Evolutionary conservation across 2,797 vertebrate genomes (phyloP).

Genomic region (Ctenosaura bakeri): DNA sequence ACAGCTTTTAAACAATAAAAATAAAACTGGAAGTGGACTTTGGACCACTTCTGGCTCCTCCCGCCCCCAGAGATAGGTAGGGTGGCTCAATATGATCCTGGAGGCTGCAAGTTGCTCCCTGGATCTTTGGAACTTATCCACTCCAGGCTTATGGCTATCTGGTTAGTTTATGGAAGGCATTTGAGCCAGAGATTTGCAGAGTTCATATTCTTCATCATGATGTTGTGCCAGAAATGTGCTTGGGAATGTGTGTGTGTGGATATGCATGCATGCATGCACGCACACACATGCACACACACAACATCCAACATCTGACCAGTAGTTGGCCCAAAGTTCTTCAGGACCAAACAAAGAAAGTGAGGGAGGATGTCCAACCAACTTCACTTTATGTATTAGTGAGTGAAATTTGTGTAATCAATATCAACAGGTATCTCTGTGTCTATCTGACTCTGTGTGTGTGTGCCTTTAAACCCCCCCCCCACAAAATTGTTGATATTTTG

Average conservation of each 20-base stretch:
- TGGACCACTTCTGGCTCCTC: too few relatives aligned
- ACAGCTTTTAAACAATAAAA: too few relatives aligned
- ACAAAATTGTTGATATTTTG: conserved; percentile 5
- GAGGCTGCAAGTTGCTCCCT: too few relatives aligned
- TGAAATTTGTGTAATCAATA: not conserved
- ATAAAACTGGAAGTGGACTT: too few relatives aligned
- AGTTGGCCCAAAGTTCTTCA: not conserved
- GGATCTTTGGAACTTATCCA: too few relatives aligned
- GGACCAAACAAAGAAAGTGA: not conserved
- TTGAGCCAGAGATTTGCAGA: not conserved
- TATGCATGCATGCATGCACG: too few relatives aligned
- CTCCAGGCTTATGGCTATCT: too few relatives aligned
- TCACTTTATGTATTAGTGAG: not conserved
- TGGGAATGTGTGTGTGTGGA: not conserved
- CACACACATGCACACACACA: not conserved
- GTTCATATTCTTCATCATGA: not conserved
- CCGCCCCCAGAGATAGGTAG: too few relatives aligned
- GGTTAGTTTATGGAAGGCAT: not conserved
- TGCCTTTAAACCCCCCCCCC: too few relatives aligned
- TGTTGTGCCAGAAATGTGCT: not conserved
- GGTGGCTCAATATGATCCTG: too few relatives aligned
- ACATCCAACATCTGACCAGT: not conserved
- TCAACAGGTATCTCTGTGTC: not conserved
- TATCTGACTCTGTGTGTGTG: too few relatives aligned
- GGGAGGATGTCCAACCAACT: not conserved